Base-by-base conservation (phyloP, 2,888 invertebrate genomes). In the Ormyrus rosae region DNA sequence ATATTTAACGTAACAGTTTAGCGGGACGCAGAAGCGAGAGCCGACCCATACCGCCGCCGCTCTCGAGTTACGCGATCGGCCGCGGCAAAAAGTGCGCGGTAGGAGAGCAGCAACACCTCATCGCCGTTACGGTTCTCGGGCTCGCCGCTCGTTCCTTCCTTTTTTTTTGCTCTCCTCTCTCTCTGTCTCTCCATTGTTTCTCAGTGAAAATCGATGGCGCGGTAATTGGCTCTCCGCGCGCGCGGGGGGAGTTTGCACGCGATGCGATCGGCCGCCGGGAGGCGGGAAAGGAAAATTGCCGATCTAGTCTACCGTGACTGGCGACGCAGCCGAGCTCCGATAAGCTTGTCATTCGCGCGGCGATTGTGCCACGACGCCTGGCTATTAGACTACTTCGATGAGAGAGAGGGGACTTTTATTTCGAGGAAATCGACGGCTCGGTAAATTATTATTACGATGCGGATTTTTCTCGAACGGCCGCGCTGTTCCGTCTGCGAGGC, bases 271-370 rank as follows among this genome's bases (percentile, higher is more conserved):
- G 64, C 9, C 9, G 13, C 19, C 34, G 46, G 53, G 34, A 77
- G 77, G 65, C 71, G 79, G 78, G 81, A 78, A 80, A 69, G 69
- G 83, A 80, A 77, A 83, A 80, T 77, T 82, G 77, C 72, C 70
- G 51, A 60, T 77, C 82, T 77, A 82, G 53, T 81, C 75, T 82
- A 83, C 78, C 83, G 83, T 83, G 64, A 82, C 82, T 67, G 51
- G 51, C 75, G 10, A 34, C 48, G 64, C 50, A 34, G 34, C 34
- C 34, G 64, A 79, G 84, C 83, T 86, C 82, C 74, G 78, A 85
- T 84, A 85, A 86, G 61, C 82, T 80, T 82, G 83, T 82, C 80
- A 73, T 69, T 79, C 67, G 67, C 50, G 78, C 55, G 6, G 45
- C 9, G 58, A 60, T 34, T 34, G 64, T 45, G 63, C 63, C 58